These are phyloP conservation scores for Hydrolagus colliei DNA, from an alignment of 2,797 vertebrate species.

Conservation along the genomic window DNA sequence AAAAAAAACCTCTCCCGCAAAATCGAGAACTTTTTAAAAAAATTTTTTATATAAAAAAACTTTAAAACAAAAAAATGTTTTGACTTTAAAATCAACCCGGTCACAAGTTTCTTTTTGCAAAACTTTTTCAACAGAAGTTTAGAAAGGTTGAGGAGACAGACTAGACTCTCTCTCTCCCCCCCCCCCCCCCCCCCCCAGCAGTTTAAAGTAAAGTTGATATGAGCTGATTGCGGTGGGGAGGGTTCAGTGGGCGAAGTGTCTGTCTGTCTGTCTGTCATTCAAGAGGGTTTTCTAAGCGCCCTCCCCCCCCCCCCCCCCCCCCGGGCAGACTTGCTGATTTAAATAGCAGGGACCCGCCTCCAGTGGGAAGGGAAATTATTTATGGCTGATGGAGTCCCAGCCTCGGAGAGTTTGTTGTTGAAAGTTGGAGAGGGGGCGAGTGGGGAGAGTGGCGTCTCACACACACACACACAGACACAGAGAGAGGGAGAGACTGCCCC, in stretches of 20 bases:
- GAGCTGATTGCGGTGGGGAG: background rate
- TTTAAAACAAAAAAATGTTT: too few relatives aligned
- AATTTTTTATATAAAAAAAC: too few relatives aligned
- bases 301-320: too few relatives aligned
- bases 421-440: slow-evolving; percentile 7
- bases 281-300: background rate
- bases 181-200: too few relatives aligned
- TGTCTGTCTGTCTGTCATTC: background rate
- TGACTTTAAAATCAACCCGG: too few relatives aligned
- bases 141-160: too few relatives aligned
- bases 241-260: background rate
- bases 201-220: background rate
- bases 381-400: slow-evolving; percentile 21
- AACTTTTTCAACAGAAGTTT: background rate
- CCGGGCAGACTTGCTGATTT: slow-evolving; percentile 17
- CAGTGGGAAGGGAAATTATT: slow-evolving; percentile 30
- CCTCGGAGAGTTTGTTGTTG: background rate
- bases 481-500: background rate
- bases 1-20: too few relatives aligned
- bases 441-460: background rate
- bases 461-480: background rate
- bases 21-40: too few relatives aligned
- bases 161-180: too few relatives aligned
- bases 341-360: slow-evolving; percentile 27
- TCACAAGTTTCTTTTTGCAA: background rate